These are phyloP conservation scores for Julus scandinavius DNA, from an alignment of 2,888 invertebrate species.

Conservation along the genomic window DNA sequence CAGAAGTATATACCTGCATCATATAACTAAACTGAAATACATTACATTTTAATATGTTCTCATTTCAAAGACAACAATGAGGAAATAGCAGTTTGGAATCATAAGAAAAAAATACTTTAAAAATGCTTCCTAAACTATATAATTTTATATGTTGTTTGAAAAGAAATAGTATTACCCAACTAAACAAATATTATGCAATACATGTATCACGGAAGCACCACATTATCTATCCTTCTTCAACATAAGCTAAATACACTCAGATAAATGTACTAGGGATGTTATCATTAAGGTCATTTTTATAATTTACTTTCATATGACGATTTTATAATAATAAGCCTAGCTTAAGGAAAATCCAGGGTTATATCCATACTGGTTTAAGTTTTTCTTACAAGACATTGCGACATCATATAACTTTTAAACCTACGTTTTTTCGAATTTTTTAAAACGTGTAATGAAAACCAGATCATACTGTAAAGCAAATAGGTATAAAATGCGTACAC, in stretches of 20 bases:
- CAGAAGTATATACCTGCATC: no score
- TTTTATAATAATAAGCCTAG: neutral
- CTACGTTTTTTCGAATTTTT: neutral
- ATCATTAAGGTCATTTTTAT: neutral
- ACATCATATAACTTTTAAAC: neutral
- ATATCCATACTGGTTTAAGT: neutral
- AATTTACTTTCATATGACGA: neutral
- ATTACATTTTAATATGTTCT: no score
- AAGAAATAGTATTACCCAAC: neutral
- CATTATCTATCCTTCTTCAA: neutral
- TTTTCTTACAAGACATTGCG: neutral
- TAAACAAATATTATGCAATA: slow-evolving; percentile 1
- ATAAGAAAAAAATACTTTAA: no score
- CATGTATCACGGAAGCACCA: neutral
- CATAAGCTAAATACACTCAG: neutral
- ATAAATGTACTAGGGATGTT: neutral
- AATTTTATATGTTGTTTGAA: no score
- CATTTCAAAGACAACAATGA: no score
- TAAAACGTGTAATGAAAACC: neutral
- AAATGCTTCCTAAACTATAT: no score
- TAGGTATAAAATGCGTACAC: slow-evolving; percentile 14
- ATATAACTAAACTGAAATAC: no score
- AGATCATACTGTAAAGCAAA: neutral
- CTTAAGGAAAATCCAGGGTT: neutral
- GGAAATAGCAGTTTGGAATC: no score